phyloP scores from a whole-genome alignment of 2,888 invertebrate species.

The Meandrusa payeni region DNA sequence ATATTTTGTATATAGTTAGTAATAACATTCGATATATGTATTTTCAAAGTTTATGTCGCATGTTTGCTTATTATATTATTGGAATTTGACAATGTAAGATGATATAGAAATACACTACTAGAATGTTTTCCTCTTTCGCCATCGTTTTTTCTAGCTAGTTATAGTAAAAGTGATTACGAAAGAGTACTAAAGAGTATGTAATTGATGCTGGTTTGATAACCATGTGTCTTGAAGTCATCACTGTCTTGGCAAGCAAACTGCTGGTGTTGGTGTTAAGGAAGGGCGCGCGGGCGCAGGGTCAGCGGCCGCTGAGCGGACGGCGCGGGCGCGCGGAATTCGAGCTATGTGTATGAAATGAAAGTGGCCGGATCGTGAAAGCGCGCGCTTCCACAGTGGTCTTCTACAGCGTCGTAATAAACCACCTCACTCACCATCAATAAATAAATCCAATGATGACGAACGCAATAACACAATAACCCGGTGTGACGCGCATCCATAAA shows the following conservation, averaged over 20 bases:
- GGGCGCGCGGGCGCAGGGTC: slow-evolving; percentile 79
- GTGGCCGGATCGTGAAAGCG: slow-evolving; percentile 79
- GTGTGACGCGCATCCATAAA: slow-evolving; percentile 71
- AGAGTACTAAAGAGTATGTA: no score
- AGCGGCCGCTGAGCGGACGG: slow-evolving; percentile 72
- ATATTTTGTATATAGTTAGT: no score
- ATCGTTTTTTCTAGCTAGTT: no score
- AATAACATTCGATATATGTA: no score
- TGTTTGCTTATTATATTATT: not conserved
- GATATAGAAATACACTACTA: no score
- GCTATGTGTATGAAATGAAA: slow-evolving; percentile 81
- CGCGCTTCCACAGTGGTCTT: slow-evolving; percentile 66
- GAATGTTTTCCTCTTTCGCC: no score
- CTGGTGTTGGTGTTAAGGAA: slow-evolving; percentile 59
- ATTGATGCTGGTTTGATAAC: no score
- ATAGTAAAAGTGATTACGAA: no score
- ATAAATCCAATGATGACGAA: slow-evolving; percentile 67
- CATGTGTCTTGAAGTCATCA: not conserved
- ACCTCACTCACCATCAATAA: slow-evolving; percentile 72
- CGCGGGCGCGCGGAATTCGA: slow-evolving; percentile 76
- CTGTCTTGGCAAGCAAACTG: slow-evolving; percentile 37
- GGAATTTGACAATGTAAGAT: no score
- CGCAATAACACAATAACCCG: slow-evolving; percentile 59
- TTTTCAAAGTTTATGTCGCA: not conserved
- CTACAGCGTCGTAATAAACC: slow-evolving; percentile 45